Evolutionary conservation across 2,113 vertebrate species (phyloP), one percentile per base, ranked within the genome.

Genomic region (Eudyptes chrysolophus): DNA sequence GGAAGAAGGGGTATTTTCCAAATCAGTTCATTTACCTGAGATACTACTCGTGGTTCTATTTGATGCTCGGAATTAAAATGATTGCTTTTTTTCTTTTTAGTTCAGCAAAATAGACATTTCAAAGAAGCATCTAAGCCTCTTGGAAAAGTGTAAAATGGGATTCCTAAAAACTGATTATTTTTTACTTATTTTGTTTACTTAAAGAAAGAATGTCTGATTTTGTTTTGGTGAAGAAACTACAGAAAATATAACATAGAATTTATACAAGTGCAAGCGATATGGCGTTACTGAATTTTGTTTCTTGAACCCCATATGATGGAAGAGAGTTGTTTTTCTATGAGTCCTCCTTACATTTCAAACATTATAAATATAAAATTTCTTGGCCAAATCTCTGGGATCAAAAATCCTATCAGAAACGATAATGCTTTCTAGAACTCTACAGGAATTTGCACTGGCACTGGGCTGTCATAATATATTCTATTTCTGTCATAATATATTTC

Each of bases 401-500:
- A 85, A 86, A 83, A 51, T 58, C 70, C 54, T 29, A 76, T 20
- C 6, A 2, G 49, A 90, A 95, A 51, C 0, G 0, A 57, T 40
- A 77, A 75, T 2, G 21, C 34, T 79, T 79, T 77, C 77, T 78
- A 52, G 69, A 75, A 84, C 76, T 72, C 91, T 52, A 34, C 46
- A 49, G 48, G 57, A 87, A 81, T 92, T 96, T 94, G 49, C 84
- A 93, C 51, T 95, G 91, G 91, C 84, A 76, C 60, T 46, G 77
- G 81, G 9, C 60, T 96, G 54, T 82, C 84, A 80, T 74, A 94
- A 87, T 71, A 81, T 36, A 95, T 96, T 89, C 2, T 17, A 78
- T 90, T 95, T 90, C 78, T 94, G 57, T 62, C 79, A 85, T 92
- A 96, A 94, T 83, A 80, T 21, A 79, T 83, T 84, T 89, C 51